Evolutionary conservation across 1,140 invertebrate genomes (phyloP).

Genomic region (Pectinophora gossypiella): DNA sequence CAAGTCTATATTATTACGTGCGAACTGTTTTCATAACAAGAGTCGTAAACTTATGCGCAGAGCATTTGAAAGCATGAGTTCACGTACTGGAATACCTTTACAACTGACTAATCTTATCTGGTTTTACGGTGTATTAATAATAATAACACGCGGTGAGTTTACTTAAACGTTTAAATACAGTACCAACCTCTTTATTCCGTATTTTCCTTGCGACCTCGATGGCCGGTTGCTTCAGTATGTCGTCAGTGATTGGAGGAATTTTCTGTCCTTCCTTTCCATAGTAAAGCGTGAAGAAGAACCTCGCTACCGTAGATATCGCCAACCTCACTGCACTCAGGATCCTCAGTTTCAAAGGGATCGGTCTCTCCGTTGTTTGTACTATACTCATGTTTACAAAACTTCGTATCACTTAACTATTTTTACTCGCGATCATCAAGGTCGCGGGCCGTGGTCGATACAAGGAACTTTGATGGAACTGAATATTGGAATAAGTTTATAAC

Average conservation of each 20-base stretch:
- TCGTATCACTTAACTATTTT: conserved; percentile 22
- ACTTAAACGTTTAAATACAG: too few species aligned
- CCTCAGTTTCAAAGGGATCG: conserved; percentile 38
- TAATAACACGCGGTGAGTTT: too few species aligned
- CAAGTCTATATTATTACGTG: too few species aligned
- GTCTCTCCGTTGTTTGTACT: conserved; percentile 25
- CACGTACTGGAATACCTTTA: too few species aligned
- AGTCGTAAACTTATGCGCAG: too few species aligned
- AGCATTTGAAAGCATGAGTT: too few species aligned
- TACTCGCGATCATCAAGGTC: conserved; percentile 7
- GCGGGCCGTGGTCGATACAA: background rate
- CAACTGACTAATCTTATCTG: too few species aligned
- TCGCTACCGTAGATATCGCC: conserved; percentile 73
- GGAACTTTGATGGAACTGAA: background rate
- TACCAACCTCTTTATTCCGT: conserved; percentile 83
- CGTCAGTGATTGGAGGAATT: conserved; percentile 84
- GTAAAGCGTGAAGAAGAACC: conserved; percentile 76
- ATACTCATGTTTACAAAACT: conserved; percentile 35
- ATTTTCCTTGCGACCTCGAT: conserved; percentile 85
- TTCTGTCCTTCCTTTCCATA: conserved; percentile 78
- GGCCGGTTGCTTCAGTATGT: conserved; percentile 84
- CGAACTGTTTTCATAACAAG: too few species aligned
- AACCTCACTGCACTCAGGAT: conserved; percentile 71
- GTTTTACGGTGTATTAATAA: too few species aligned
- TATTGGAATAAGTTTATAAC: background rate